Evolutionary conservation across 2,113 vertebrate genomes (phyloP).

Genomic region (Plestiodon gilberti): DNA sequence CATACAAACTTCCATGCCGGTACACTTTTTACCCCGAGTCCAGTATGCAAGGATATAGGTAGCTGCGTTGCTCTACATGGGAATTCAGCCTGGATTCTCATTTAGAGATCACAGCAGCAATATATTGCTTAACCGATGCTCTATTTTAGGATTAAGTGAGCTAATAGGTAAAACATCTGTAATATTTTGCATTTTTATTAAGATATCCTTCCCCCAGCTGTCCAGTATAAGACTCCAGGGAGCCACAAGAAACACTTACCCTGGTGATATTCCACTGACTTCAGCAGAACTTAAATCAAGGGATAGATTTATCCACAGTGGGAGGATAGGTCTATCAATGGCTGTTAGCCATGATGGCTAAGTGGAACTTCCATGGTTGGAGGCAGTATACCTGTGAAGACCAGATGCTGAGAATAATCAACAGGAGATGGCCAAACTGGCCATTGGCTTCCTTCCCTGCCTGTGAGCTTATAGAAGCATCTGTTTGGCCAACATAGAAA

Average conservation of each 20-base stretch:
- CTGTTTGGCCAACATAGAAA: not conserved
- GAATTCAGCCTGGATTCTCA: constrained; percentile 13
- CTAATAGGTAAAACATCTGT: not conserved
- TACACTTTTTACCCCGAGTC: not conserved
- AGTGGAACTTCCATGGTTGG: not conserved
- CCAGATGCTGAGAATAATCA: not conserved
- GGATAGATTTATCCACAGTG: no score
- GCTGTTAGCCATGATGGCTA: not conserved
- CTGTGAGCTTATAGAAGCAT: not conserved
- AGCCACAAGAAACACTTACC: not conserved
- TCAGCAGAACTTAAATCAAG: not conserved
- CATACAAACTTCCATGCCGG: not conserved
- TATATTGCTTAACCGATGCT: not conserved
- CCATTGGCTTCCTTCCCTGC: not conserved
- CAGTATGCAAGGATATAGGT: not conserved
- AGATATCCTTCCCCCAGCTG: not conserved
- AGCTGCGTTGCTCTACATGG: not conserved
- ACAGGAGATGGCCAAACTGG: not conserved
- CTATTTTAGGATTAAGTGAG: constrained; percentile 15
- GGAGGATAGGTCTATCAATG: not conserved
- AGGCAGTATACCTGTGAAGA: not conserved
- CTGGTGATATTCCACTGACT: not conserved
- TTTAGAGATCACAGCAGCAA: not conserved
- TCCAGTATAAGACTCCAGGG: not conserved
- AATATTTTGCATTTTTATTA: not conserved